These are phyloP conservation scores for Gibbula magus DNA, from an alignment of 2,888 invertebrate genomes.

Conservation along the genomic window DNA sequence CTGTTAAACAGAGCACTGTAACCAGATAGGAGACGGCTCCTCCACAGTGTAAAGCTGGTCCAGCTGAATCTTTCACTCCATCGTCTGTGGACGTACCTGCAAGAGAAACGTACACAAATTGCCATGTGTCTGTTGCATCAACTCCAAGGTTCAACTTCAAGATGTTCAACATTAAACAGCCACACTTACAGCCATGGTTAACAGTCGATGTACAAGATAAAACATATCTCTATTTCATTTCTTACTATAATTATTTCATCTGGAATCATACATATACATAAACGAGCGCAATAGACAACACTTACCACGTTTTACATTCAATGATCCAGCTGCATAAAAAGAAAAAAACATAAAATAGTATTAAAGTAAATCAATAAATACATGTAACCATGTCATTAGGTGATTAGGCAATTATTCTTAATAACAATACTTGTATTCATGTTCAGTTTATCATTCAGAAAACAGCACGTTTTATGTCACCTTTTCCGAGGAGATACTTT, in stretches of 20 bases:
- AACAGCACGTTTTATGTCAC: too few species aligned
- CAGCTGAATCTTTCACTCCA: neutral
- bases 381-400: too few species aligned
- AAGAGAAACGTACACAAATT: neutral
- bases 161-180: too few species aligned
- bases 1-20: neutral
- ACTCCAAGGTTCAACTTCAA: neutral
- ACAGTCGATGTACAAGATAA: neutral
- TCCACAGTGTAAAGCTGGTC: neutral
- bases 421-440: too few species aligned
- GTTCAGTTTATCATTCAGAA: too few species aligned
- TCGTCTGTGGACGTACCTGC: neutral
- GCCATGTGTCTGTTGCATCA: neutral
- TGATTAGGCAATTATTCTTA: too few species aligned
- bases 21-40: neutral
- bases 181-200: too few species aligned
- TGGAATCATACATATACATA: neutral
- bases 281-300: slow-evolving; percentile 16
- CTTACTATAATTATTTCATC: neutral
- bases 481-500: too few species aligned
- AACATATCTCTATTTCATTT: neutral
- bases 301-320: slow-evolving; percentile 45
- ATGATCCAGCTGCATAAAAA: slow-evolving; percentile 38
- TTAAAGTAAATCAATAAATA: too few species aligned
- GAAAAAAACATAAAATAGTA: neutral